Evolutionary conservation across 2,888 invertebrate species (phyloP).

Genomic region (Agonum fuliginosum): DNA sequence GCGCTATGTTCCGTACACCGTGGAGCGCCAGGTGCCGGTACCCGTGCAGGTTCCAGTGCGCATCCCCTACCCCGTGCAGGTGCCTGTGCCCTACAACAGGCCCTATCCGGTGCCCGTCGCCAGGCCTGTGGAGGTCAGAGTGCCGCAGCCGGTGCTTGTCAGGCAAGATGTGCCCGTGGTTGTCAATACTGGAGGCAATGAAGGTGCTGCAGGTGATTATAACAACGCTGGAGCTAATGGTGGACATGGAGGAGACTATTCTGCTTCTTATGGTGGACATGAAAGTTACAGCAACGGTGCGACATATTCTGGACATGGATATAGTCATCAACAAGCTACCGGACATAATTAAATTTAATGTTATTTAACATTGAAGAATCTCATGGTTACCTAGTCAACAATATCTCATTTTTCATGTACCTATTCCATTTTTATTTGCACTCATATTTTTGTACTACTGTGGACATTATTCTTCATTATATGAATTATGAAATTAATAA

Average conservation of each 20-base stretch:
- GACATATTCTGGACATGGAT: not conserved
- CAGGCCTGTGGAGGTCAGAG: conserved; percentile 14
- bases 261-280: too few relatives aligned
- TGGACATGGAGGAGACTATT: not conserved
- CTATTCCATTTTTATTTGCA: not conserved
- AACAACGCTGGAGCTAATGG: not conserved
- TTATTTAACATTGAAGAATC: not conserved
- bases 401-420: not conserved
- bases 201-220: not conserved
- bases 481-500: too few relatives aligned
- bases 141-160: conserved; percentile 28
- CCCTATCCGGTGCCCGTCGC: conserved; percentile 25
- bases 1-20: conserved; percentile 31
- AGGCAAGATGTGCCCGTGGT: conserved; percentile 7
- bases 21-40: conserved; percentile 11
- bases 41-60: conserved; percentile 27
- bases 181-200: conserved; percentile 8
- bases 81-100: conserved; percentile 28
- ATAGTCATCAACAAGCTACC: not conserved
- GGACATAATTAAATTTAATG: not conserved
- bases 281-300: too few relatives aligned
- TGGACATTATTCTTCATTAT: too few relatives aligned
- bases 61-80: conserved; percentile 16
- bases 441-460: too few relatives aligned
- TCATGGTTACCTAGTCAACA: not conserved